phyloP scores from a whole-genome alignment of 2,113 vertebrate genomes.

The Oryctolagus cuniculus region DNA sequence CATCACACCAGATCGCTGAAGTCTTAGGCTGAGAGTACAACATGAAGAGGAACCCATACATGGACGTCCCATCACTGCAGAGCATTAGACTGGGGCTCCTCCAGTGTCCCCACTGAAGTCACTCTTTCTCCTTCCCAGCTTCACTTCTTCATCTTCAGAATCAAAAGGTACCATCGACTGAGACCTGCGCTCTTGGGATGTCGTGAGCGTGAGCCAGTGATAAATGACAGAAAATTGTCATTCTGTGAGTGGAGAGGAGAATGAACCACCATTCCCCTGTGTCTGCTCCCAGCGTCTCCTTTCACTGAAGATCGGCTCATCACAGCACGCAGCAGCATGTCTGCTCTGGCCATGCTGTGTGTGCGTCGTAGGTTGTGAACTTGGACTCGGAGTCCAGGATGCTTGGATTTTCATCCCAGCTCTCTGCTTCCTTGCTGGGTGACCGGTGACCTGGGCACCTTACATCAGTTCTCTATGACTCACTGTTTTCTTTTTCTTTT shows the following conservation, averaged over 20 bases:
- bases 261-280: neutral
- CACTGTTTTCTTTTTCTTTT: too few species aligned
- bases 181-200: neutral
- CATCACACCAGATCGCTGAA: neutral
- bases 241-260: neutral
- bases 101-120: neutral
- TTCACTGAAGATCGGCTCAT: neutral
- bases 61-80: neutral
- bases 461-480: neutral
- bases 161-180: neutral
- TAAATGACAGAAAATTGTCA: neutral
- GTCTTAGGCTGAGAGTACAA: neutral
- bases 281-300: constrained; percentile 38
- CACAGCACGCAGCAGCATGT: neutral
- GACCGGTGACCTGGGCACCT: neutral
- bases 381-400: neutral
- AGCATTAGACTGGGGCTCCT: neutral
- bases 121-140: neutral
- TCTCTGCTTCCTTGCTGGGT: neutral
- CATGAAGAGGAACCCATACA: neutral
- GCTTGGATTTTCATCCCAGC: neutral
- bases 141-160: neutral
- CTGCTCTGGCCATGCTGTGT: neutral
- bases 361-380: neutral
- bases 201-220: neutral